These are phyloP conservation scores for Xenopus borealis DNA, from an alignment of 2,113 vertebrate genomes.

Conservation along the genomic window DNA sequence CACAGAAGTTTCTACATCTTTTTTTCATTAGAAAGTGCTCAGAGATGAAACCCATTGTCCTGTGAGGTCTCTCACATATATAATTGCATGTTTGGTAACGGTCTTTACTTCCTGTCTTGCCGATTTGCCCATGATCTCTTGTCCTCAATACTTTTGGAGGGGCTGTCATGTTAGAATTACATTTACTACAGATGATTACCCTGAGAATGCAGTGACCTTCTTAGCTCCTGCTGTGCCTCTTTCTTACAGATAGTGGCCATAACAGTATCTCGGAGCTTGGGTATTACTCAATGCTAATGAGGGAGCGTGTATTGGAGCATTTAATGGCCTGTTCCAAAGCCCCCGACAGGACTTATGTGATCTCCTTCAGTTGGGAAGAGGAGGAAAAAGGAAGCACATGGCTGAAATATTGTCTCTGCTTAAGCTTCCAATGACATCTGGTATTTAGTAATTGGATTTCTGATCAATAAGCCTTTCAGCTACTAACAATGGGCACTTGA, in stretches of 20 bases:
- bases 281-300: constrained; percentile 64
- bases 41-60: constrained; percentile 11
- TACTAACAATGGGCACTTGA: neutral
- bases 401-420: constrained; percentile 53
- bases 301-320: constrained; percentile 58
- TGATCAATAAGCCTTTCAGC: constrained; percentile 59
- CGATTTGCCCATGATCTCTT: constrained; percentile 58
- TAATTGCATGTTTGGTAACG: constrained; percentile 41
- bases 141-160: constrained; percentile 60
- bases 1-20: neutral
- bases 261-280: constrained; percentile 56
- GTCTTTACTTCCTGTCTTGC: constrained; percentile 38
- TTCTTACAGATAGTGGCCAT: constrained; percentile 57
- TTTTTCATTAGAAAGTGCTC: neutral
- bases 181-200: constrained; percentile 68
- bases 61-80: constrained; percentile 24
- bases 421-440: constrained; percentile 60
- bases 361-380: constrained; percentile 27
- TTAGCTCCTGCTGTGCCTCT: constrained; percentile 64
- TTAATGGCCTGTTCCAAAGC: constrained; percentile 57
- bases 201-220: constrained; percentile 68
- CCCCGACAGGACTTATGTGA: constrained; percentile 55
- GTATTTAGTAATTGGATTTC: constrained; percentile 49
- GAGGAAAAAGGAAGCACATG: constrained; percentile 46
- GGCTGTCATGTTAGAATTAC: constrained; percentile 64